Evolutionary conservation across 2,797 vertebrate genomes (phyloP), one percentile per base, ranked within the genome.

Genomic region (Varecia variegata): DNA sequence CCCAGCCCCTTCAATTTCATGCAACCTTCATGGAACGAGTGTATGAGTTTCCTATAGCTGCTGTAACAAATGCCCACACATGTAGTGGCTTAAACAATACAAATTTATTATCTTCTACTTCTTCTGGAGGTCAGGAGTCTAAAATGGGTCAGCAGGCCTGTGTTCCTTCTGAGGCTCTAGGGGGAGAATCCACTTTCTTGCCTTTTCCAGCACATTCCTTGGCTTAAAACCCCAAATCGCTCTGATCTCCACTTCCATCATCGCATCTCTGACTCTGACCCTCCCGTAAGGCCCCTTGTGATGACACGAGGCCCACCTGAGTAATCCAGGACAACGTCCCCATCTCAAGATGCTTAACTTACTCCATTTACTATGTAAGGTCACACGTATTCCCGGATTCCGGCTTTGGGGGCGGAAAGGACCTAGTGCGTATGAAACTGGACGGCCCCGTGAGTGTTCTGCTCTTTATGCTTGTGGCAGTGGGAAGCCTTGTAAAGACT

Each of bases 191-290:
- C 27, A 7, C 38, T 21, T 32, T 12, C 10, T 25, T 18, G n/a
- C 6, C 35, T 52, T 67, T 30, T 50, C 54, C 17, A 43, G 23
- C 11, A 3, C 65, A 3, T 23, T 32, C 32, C 11, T 8, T 45
- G 40, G 56, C 47, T 30, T 15, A 2, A 18, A n/a, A 58, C n/a
- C 38, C 32, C 23, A 17, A 1, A 2, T 5, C 8, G 7, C 43
- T 30, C 62, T 50, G 30, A 7, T 10, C 2, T 77, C n/a, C 0
- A 2, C 62, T 30, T 32, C n/a, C 0, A 0, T 5, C 2, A 9
- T 40, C 40, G 15, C 15, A 0, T 35, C 83, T 67, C 13, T 88
- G 68, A n/a, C 60, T 62, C 68, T 17, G 40, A 52, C 15, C 38
- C 21, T 27, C 40, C 52, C 40, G 43, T 18, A 2, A 54, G 25